These are phyloP conservation scores for Fratercula arctica DNA, from an alignment of 2,797 vertebrate species.

Conservation along the genomic window DNA sequence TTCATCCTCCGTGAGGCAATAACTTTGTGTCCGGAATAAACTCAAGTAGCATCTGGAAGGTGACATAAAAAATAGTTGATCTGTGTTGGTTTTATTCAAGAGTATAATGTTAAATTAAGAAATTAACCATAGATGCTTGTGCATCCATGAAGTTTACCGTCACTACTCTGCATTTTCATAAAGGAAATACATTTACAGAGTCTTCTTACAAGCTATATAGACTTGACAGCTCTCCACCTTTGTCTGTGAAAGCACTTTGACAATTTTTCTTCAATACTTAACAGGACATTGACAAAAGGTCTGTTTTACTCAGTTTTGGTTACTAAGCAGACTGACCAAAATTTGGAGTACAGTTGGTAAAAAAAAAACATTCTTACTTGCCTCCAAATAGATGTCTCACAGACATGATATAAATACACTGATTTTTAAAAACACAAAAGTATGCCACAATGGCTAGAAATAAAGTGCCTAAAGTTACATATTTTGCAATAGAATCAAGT, in stretches of 20 bases:
- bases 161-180: not conserved
- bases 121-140: not conserved
- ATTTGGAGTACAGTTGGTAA: not conserved
- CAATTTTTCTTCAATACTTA: not conserved
- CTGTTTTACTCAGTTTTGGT: not conserved
- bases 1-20: not conserved
- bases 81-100: not conserved
- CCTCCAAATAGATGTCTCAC: not conserved
- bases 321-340: not conserved
- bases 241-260: not conserved
- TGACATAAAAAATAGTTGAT: not conserved
- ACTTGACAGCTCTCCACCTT: not conserved
- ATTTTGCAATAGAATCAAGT: not conserved
- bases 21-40: not conserved
- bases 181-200: not conserved
- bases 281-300: not conserved
- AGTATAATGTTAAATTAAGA: not conserved
- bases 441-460: not conserved
- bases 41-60: not conserved
- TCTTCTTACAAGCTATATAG: not conserved
- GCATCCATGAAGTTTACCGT: not conserved
- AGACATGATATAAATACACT: not conserved
- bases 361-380: not conserved
- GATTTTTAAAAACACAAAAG: not conserved
- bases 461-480: not conserved